A percentile compares a stretch with the other conserved stretches of the same genome.
Evolutionary conservation across 1,140 invertebrate genomes (phyloP).

Genomic region (Steinernema feltiae): DNA sequence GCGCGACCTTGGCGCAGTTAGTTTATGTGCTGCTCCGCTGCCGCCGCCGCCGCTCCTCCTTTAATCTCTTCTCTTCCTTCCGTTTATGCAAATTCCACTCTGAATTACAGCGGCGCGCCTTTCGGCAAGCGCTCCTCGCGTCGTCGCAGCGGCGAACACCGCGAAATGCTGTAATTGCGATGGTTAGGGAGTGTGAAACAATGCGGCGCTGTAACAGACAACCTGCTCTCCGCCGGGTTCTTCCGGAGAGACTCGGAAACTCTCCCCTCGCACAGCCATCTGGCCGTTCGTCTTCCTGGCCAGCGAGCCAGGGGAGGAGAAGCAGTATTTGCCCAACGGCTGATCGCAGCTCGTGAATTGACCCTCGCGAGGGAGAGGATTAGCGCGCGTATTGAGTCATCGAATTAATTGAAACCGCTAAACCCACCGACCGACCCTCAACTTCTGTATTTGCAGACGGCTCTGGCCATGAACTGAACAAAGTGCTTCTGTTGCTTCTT

Average conservation of each 20-base stretch:
- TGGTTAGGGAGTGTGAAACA: constrained; percentile 2
- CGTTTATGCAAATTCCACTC: constrained; percentile 11
- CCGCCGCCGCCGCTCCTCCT: not conserved
- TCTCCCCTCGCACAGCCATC: not conserved
- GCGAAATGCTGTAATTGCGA: not conserved
- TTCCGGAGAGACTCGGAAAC: not conserved
- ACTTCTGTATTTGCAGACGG: constrained; percentile 60
- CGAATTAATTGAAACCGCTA: not conserved
- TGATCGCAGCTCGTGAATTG: not conserved
- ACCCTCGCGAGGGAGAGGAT: not conserved
- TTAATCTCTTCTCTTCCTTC: constrained; percentile 3
- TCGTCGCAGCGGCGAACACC: not conserved
- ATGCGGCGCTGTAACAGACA: constrained; percentile 5
- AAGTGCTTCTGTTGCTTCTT: constrained; percentile 76
- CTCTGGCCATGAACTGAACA: constrained; percentile 74
- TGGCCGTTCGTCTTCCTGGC: not conserved
- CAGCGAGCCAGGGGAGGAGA: too few species aligned
- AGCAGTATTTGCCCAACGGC: not conserved
- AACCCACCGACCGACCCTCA: not conserved
- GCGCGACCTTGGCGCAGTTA: not conserved
- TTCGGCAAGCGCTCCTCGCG: not conserved
- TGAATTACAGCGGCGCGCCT: not conserved
- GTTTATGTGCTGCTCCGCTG: not conserved
- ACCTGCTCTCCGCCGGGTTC: not conserved
- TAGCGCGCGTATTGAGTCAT: constrained; percentile 10